Evolutionary conservation across 2,888 invertebrate genomes (phyloP).

Genomic region (Drosophila hamatofila): DNA sequence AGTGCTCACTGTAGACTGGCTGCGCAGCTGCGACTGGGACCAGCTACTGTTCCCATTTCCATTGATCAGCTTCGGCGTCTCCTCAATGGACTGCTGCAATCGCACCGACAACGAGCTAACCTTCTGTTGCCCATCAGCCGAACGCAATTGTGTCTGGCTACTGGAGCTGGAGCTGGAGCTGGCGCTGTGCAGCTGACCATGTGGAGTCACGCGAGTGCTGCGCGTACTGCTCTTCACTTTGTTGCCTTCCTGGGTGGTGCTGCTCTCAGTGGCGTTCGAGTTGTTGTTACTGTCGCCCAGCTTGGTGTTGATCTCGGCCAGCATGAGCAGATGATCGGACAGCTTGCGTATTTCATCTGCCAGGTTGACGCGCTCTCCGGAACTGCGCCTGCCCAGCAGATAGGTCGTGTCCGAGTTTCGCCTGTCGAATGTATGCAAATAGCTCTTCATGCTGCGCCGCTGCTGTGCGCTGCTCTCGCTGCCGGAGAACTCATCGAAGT

Average conservation of each 20-base stretch:
- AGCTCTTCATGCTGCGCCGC: slow-evolving; percentile 83
- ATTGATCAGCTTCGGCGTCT: slow-evolving; percentile 81
- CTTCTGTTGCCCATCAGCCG: slow-evolving; percentile 55
- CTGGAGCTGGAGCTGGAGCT: slow-evolving; percentile 43
- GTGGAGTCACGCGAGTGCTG: slow-evolving; percentile 36
- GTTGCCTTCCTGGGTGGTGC: slow-evolving; percentile 51
- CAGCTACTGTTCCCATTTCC: slow-evolving; percentile 61
- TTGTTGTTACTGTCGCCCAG: slow-evolving; percentile 61
- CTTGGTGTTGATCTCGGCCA: slow-evolving; percentile 88
- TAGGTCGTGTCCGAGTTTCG: slow-evolving; percentile 92
- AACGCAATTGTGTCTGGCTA: slow-evolving; percentile 40
- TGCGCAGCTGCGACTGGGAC: slow-evolving; percentile 49
- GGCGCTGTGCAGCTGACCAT: slow-evolving; percentile 45
- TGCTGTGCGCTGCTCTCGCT: slow-evolving; percentile 70
- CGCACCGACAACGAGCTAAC: slow-evolving; percentile 77
- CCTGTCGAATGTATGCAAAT: slow-evolving; percentile 88
- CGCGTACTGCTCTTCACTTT: slow-evolving; percentile 51
- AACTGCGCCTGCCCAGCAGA: slow-evolving; percentile 87
- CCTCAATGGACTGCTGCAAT: slow-evolving; percentile 84
- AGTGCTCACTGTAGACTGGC: slow-evolving; percentile 51
- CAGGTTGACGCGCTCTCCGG: slow-evolving; percentile 89
- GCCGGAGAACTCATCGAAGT: slow-evolving; percentile 75
- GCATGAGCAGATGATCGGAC: slow-evolving; percentile 91
- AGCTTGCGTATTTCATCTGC: slow-evolving; percentile 94
- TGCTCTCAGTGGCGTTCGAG: slow-evolving; percentile 23